phyloP scores from a whole-genome alignment of 1,140 invertebrate genomes.

The Chelonus insularis region DNA sequence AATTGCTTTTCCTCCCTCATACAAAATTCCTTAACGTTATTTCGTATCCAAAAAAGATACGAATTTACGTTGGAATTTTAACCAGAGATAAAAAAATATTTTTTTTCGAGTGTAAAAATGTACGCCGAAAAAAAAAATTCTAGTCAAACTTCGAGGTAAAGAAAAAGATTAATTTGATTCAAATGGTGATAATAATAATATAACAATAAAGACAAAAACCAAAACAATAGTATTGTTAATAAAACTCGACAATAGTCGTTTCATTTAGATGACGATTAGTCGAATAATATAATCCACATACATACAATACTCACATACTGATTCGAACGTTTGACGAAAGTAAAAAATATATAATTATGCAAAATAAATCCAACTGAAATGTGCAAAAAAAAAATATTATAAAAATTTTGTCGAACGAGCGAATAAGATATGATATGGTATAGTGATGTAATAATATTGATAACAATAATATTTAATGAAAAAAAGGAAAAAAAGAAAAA shows the following conservation, averaged over 20 bases:
- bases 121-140: conserved; percentile 9
- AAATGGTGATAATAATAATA: too few relatives aligned
- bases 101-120: too few relatives aligned
- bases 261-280: conserved; percentile 44
- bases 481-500: conserved; percentile 24
- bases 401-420: conserved; percentile 52
- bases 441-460: too few relatives aligned
- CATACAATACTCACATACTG: conserved; percentile 38
- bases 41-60: too few relatives aligned
- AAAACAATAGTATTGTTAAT: background rate
- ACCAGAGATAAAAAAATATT: too few relatives aligned
- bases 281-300: conserved; percentile 43
- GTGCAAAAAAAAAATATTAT: conserved; percentile 1
- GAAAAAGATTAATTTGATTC: too few relatives aligned
- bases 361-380: background rate
- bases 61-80: too few relatives aligned
- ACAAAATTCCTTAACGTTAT: too few relatives aligned
- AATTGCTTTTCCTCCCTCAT: too few relatives aligned
- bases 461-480: too few relatives aligned
- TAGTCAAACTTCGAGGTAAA: conserved; percentile 4
- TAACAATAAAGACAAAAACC: background rate
- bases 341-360: too few relatives aligned
- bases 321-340: conserved; percentile 56
- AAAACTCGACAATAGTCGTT: conserved; percentile 30
- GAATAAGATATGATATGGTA: conserved; percentile 38